phyloP scores from a whole-genome alignment of 2,797 vertebrate genomes.

The Leptodactylus fallax region DNA sequence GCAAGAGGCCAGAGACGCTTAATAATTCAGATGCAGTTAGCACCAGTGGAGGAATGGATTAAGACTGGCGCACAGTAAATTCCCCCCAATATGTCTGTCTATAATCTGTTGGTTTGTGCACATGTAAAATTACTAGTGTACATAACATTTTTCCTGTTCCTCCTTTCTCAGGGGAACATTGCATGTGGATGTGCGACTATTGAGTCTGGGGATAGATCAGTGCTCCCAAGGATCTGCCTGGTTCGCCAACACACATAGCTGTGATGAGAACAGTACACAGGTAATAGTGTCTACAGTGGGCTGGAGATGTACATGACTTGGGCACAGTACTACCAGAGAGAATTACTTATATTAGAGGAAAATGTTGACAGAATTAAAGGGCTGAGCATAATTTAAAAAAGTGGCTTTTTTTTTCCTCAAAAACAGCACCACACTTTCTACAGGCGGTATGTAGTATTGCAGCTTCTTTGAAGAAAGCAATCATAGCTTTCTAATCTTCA shows the following conservation, averaged over 20 bases:
- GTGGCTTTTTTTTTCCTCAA: not conserved
- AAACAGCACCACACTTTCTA: not conserved
- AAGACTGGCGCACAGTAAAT: too few species aligned
- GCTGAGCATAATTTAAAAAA: not conserved
- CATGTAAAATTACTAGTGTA: not conserved
- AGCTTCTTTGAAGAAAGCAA: not conserved
- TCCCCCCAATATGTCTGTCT: too few species aligned
- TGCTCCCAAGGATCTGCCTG: constrained; percentile 83
- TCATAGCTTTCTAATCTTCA: not conserved
- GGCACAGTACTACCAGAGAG: not conserved
- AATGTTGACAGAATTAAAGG: not conserved
- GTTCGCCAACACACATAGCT: constrained; percentile 90
- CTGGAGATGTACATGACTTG: not conserved
- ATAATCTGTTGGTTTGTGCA: not conserved
- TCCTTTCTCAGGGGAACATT: constrained; percentile 83
- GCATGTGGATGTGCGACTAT: constrained; percentile 88
- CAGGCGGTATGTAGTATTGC: not conserved
- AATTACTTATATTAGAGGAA: not conserved
- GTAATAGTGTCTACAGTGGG: constrained; percentile 72
- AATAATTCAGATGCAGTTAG: too few species aligned
- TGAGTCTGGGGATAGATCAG: constrained; percentile 86
- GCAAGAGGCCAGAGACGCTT: too few species aligned
- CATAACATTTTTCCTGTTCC: not conserved
- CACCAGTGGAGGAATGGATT: too few species aligned
- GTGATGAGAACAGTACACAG: constrained; percentile 94